Conservation (phyloP, 2,888 invertebrate species). For the Coelinius sp. region DNA sequence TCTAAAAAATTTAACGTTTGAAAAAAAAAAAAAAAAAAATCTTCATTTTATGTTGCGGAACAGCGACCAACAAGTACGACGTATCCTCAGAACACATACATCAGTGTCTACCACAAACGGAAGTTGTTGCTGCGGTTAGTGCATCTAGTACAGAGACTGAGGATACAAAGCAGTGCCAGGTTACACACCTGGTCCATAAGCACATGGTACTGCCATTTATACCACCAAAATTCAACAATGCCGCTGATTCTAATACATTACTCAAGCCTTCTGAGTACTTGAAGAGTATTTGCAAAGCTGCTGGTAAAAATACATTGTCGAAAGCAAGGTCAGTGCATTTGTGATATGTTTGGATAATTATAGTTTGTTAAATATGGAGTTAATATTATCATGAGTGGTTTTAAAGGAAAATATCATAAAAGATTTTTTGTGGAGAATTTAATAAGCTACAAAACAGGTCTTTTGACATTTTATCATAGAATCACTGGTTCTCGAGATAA, state of each 20-base stretch:
- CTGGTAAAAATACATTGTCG: conserved; percentile 62
- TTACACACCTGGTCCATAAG: conserved; percentile 81
- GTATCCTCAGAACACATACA: conserved; percentile 57
- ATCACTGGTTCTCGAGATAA: no score
- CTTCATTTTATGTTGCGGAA: conserved; percentile 59
- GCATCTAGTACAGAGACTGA: conserved; percentile 60
- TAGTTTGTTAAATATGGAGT: no score
- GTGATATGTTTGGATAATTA: not conserved
- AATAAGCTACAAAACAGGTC: no score
- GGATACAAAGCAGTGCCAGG: conserved; percentile 58
- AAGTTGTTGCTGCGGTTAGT: conserved; percentile 66
- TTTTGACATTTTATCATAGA: no score
- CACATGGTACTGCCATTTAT: conserved; percentile 91
- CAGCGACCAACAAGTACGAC: conserved; percentile 69
- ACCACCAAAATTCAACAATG: conserved; percentile 89
- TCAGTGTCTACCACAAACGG: conserved; percentile 49
- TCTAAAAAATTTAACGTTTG: not conserved
- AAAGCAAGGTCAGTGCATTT: conserved; percentile 64
- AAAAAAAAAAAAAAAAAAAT: no score
- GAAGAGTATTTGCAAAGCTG: conserved; percentile 80
- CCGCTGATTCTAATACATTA: conserved; percentile 84
- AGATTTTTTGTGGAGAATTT: not conserved
- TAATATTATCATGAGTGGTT: no score
- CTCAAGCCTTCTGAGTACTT: conserved; percentile 95
- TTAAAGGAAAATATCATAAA: no score